A percentile compares a stretch with the other conserved stretches of the same genome.
Conservation (phyloP, 2,888 invertebrate genomes). For the Leucophenga montana region DNA sequence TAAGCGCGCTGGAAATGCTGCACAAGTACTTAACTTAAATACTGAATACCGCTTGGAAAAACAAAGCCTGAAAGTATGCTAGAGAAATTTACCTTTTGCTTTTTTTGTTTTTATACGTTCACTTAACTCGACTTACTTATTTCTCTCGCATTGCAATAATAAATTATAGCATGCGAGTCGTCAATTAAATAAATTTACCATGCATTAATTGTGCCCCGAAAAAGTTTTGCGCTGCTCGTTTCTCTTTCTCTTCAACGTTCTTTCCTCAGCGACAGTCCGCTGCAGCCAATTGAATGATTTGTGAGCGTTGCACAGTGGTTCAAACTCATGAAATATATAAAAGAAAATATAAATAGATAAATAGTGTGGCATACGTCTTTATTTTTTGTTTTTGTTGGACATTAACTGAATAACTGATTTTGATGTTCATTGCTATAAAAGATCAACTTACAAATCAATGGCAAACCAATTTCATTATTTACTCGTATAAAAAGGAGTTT, state of each 20-base stretch:
- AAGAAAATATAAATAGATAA: too few species aligned
- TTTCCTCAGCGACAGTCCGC: neutral
- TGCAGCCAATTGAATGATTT: neutral
- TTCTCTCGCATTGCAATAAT: constrained; percentile 36
- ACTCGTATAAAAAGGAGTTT: too few species aligned
- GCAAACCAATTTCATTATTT: too few species aligned
- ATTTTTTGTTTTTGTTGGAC: too few species aligned
- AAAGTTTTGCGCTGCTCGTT: constrained; percentile 43
- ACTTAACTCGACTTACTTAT: too few species aligned
- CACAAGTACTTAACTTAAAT: neutral
- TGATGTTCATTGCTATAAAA: too few species aligned
- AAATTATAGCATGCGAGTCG: constrained; percentile 58
- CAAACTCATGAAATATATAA: too few species aligned
- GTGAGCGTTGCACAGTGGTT: neutral
- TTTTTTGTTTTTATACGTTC: neutral
- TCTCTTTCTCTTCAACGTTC: neutral
- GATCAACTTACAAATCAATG: too few species aligned
- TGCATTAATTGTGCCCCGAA: constrained; percentile 58
- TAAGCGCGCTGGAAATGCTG: neutral
- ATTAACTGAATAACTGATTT: too few species aligned
- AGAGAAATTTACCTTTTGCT: neutral
- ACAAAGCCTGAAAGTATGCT: constrained; percentile 13
- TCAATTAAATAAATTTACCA: constrained; percentile 64
- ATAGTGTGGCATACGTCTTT: too few species aligned
- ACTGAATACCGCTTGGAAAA: neutral